Percentiles rank a stretch among this genome's conserved stretches.
Conservation (phyloP, 2,113 vertebrate genomes). For the Cyrtonyx montezumae region DNA sequence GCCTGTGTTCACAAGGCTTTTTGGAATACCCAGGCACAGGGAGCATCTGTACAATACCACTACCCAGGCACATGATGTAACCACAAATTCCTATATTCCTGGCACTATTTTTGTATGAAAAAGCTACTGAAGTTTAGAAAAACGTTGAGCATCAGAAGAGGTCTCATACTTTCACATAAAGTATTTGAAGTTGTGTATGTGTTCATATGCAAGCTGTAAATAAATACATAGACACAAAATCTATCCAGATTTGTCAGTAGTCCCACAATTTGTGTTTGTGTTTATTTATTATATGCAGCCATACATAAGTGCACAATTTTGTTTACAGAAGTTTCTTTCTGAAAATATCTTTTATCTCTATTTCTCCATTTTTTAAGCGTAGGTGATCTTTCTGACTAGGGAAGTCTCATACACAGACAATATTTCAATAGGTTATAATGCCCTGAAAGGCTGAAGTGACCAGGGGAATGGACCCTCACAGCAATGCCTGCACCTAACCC, state of each 20-base stretch:
- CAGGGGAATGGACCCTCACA: background rate
- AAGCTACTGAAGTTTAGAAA: background rate
- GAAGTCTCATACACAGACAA: background rate
- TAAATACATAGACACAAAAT: background rate
- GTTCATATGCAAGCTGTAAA: background rate
- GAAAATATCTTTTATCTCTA: constrained; percentile 25
- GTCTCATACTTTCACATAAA: background rate
- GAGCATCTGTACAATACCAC: background rate
- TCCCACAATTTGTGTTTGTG: background rate
- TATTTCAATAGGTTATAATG: background rate
- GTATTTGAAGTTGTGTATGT: background rate
- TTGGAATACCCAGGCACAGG: background rate
- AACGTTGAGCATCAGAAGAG: background rate
- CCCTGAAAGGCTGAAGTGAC: background rate
- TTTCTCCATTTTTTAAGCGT: background rate
- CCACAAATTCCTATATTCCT: background rate
- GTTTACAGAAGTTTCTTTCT: constrained; percentile 44
- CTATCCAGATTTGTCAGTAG: background rate
- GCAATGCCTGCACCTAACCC: background rate
- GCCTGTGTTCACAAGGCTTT: rapidly evolving
- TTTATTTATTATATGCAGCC: background rate
- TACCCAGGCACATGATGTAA: background rate
- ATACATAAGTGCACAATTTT: rapidly evolving
- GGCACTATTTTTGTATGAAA: background rate
- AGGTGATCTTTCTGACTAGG: background rate